Evolutionary conservation across 2,113 vertebrate genomes (phyloP), one percentile per base, ranked within the genome.

Genomic region (Mormyrus iriodes): DNA sequence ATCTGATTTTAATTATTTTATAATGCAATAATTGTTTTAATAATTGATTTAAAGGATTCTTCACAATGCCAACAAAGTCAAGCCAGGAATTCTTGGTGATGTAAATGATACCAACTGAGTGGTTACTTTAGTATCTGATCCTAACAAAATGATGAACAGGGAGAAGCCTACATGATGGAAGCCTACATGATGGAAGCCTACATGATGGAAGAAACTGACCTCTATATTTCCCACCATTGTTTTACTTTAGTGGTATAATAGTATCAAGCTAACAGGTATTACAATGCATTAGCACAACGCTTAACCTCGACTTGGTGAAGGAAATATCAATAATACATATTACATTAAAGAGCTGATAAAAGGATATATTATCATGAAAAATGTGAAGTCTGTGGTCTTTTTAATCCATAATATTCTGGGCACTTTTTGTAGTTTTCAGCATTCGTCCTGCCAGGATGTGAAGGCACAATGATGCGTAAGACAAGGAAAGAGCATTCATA

Each of bases 271-370:
- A 39, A 13, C 44, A 48, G 17, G 17, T n/a, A 46, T 84, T 84
- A 48, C 79, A 4, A n/a, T 48, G 82, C 82, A 84, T 48, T 24
- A 48, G 44, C 44, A 84, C 44, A 48, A 84, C 6, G 1, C 44
- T 84, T 46, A 48, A 84, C 17, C 31, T 79, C 35, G 6, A 15
- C 73, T 42, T 24, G 39, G 44, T 84, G 24, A 84, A 46, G 42
- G 19, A n/a, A 84, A 84, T 83, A 48, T 84, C 44, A 48, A 46
- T n/a, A 84, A 48, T 46, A 84, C 82, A 84, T 84, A 84, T n/a
- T 21, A 84, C 42, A n/a, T 10, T 44, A 84, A 48, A n/a, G 82
- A 42, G 7, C 39, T 24, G 44, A 84, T 44, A 48, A 24, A 84
- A 42, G 44, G 19, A 8, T 21, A 48, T 84, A 48, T 48, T 48